Conservation (phyloP, 2,113 vertebrate species). For the Strigops habroptila region DNA sequence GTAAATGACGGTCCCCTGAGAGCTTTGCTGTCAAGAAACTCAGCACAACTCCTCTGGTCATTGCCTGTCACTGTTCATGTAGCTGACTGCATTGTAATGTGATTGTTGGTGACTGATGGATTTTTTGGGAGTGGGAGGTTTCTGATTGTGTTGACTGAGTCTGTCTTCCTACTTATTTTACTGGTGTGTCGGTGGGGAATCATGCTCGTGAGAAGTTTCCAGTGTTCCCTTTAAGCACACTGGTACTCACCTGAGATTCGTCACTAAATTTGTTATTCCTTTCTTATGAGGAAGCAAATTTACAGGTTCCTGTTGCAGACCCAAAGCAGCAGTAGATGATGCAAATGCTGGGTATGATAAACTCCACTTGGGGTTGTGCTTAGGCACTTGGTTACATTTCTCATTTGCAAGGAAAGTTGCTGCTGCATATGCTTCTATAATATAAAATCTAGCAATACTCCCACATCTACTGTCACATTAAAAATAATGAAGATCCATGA, state of each 20-base stretch:
- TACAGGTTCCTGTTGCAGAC: background rate
- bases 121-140: background rate
- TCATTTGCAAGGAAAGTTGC: background rate
- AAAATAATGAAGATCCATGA: constrained; percentile 15
- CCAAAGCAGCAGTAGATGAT: background rate
- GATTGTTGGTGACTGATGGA: background rate
- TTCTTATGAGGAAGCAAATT: background rate
- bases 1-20: background rate
- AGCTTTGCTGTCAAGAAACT: background rate
- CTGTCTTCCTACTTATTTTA: background rate
- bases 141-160: background rate
- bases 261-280: background rate
- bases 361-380: background rate
- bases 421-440: background rate
- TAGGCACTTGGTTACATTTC: background rate
- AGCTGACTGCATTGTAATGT: background rate
- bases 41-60: background rate
- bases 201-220: background rate
- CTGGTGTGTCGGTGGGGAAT: background rate
- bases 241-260: background rate
- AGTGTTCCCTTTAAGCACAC: background rate
- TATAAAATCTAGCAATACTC: background rate
- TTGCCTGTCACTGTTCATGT: background rate
- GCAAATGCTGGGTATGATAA: background rate
- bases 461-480: background rate